A percentile compares a stretch with the other conserved stretches of the same genome.
These are phyloP conservation scores for Macropodus opercularis DNA, from an alignment of 2,797 vertebrate genomes.

Conservation along the genomic window DNA sequence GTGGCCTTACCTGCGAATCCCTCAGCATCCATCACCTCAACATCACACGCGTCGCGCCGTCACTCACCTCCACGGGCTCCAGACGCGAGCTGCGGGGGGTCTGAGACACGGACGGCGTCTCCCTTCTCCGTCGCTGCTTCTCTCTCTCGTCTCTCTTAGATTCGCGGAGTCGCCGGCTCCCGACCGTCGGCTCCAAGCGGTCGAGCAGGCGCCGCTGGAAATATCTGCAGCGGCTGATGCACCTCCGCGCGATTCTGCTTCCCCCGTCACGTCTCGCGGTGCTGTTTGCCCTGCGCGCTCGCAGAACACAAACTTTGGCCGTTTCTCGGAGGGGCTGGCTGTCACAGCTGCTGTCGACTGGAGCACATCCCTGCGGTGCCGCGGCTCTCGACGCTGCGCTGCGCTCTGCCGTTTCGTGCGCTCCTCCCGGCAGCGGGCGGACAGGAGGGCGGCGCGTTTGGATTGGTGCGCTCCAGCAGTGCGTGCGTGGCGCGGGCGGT, in stretches of 20 bases:
- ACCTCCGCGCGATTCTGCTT: neutral
- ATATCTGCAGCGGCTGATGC: conserved; percentile 25
- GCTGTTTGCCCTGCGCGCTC: conserved; percentile 5
- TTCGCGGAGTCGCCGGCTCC: conserved; percentile 24
- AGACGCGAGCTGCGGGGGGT: neutral
- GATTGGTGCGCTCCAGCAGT: conserved; percentile 64
- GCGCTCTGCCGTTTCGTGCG: conserved; percentile 26
- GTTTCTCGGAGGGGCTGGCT: conserved; percentile 7
- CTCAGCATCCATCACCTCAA: conserved; percentile 17
- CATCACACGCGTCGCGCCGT: conserved; percentile 7
- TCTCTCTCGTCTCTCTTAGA: conserved; percentile 1
- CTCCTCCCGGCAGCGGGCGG: conserved; percentile 54
- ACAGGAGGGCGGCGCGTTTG: conserved; percentile 62
- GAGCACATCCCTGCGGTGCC: conserved; percentile 34
- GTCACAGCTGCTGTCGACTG: neutral
- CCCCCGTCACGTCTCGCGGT: neutral
- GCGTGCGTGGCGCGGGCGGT: conserved; percentile 59
- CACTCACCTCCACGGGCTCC: conserved; percentile 60
- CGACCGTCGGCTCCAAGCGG: conserved; percentile 11
- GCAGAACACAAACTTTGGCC: conserved; percentile 38
- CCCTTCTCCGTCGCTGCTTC: neutral
- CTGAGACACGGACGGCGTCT: neutral
- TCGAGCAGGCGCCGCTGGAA: conserved; percentile 28
- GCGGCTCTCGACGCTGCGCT: conserved; percentile 27
- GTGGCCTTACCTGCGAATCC: conserved; percentile 50